Conservation (phyloP, 2,797 vertebrate species). For the Gymnodraco acuticeps region DNA sequence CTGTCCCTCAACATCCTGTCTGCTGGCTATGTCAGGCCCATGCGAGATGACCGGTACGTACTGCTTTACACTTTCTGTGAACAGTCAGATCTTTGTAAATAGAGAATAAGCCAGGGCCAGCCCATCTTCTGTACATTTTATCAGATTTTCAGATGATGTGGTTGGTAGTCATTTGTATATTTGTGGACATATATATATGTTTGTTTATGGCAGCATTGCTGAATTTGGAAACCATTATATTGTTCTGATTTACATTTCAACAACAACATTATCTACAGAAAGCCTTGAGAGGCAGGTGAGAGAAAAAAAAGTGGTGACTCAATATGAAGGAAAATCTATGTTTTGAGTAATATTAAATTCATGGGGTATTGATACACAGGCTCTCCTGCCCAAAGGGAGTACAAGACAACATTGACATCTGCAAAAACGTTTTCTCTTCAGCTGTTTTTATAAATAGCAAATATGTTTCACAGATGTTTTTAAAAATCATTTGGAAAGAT, state of each 20-base stretch:
- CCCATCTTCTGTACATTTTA: not conserved
- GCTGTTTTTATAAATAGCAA: too few species aligned
- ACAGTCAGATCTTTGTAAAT: conserved; percentile 10
- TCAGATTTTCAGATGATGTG: conserved; percentile 1
- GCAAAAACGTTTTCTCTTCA: too few species aligned
- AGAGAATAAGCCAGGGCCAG: not conserved
- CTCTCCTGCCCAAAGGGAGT: too few species aligned
- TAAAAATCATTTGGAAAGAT: too few species aligned
- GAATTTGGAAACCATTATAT: conserved; percentile 34
- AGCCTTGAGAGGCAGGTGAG: too few species aligned
- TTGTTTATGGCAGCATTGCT: conserved; percentile 19
- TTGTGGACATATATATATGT: not conserved
- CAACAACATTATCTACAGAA: conserved; percentile 5
- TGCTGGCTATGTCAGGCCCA: conserved; percentile 89
- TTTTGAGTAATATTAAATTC: too few species aligned
- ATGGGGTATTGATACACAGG: too few species aligned
- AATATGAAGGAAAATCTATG: too few species aligned
- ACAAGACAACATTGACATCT: too few species aligned
- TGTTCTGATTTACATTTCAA: conserved; percentile 14
- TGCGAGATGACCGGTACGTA: conserved; percentile 94
- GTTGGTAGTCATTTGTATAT: conserved; percentile 7
- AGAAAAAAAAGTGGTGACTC: too few species aligned
- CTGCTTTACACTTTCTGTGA: not conserved
- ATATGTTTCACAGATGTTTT: too few species aligned
- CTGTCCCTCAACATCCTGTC: conserved; percentile 97